Percentiles rank a stretch among this genome's conserved stretches.
Conservation (phyloP, 2,113 vertebrate genomes). For the Osmerus eperlanus region DNA sequence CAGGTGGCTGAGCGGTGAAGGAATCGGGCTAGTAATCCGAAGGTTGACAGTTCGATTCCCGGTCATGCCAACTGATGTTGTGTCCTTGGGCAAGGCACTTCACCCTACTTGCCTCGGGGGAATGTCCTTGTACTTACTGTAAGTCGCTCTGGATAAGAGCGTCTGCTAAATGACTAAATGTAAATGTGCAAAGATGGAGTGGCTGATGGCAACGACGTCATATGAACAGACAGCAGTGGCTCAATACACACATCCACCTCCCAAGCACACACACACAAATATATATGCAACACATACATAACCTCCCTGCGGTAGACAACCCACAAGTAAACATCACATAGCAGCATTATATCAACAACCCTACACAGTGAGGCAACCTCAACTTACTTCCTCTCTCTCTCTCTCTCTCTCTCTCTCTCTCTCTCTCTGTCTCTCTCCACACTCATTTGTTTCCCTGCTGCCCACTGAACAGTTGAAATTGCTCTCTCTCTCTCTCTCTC, state of each 20-base stretch:
- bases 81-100: too few relatives aligned
- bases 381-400: background rate
- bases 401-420: background rate
- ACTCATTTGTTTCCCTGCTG: too few relatives aligned
- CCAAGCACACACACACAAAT: constrained; percentile 7
- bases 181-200: constrained; percentile 7
- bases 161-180: too few relatives aligned
- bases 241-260: background rate
- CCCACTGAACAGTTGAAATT: background rate
- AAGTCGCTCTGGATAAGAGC: too few relatives aligned
- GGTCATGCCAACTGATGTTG: too few relatives aligned
- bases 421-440: background rate
- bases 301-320: constrained; percentile 2
- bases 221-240: background rate
- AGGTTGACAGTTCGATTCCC: too few relatives aligned
- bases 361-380: too few relatives aligned
- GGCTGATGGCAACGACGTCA: background rate
- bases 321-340: background rate
- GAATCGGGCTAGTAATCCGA: too few relatives aligned
- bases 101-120: too few relatives aligned
- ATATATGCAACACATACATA: constrained; percentile 2
- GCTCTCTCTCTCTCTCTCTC: background rate
- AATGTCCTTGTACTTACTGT: too few relatives aligned
- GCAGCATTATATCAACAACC: background rate
- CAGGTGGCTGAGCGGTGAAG: too few relatives aligned